These are phyloP conservation scores for Erithacus rubecula DNA, from an alignment of 2,797 vertebrate genomes.

Conservation along the genomic window DNA sequence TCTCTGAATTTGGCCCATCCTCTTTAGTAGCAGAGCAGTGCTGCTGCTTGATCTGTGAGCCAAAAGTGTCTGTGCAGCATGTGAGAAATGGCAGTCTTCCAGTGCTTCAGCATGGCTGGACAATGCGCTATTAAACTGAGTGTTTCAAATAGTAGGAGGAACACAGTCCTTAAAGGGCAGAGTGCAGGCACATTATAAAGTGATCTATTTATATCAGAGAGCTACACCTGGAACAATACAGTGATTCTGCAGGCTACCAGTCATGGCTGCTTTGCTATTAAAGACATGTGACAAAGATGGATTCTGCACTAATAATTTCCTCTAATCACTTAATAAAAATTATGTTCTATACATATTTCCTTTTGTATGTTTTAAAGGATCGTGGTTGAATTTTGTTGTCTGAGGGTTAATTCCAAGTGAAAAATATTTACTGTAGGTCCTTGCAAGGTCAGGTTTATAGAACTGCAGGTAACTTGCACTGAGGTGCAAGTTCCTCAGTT, in stretches of 20 bases:
- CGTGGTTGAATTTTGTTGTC: background rate
- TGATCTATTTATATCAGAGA: background rate
- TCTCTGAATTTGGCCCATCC: background rate
- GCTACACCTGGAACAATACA: background rate
- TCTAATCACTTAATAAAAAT: background rate
- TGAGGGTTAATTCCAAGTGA: slow-evolving; percentile 3
- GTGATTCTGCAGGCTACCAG: slow-evolving; percentile 7
- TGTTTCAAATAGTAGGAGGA: background rate
- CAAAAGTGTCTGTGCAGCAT: background rate
- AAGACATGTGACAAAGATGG: background rate
- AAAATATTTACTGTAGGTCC: background rate
- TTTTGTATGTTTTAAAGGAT: background rate
- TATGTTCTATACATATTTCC: background rate
- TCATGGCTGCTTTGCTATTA: background rate
- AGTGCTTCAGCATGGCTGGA: background rate
- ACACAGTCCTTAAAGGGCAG: background rate
- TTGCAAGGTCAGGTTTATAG: background rate
- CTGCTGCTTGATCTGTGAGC: background rate
- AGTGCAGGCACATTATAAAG: background rate
- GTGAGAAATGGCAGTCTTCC: background rate
- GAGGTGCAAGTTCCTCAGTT: background rate
- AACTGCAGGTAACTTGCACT: background rate
- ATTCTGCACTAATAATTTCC: background rate
- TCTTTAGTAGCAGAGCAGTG: background rate
- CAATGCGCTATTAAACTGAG: slow-evolving; percentile 19